Base-by-base conservation (phyloP, 2,113 vertebrate species). In the Phyllopteryx taeniolatus region DNA sequence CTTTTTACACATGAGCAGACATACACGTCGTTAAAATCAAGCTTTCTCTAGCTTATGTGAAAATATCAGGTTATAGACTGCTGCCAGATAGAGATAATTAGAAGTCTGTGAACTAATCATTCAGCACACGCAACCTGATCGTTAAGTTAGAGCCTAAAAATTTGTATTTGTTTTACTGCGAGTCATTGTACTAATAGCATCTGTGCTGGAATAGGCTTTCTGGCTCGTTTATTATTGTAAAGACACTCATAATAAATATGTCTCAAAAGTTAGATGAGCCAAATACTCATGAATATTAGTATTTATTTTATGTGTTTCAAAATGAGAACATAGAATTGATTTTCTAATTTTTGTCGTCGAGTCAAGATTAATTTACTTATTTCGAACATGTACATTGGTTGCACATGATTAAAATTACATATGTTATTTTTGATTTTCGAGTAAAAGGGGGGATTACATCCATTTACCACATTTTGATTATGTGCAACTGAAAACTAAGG, bases 91-190 rank as follows among this genome's bases (percentile, higher is more conserved):
- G 79, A 71, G 71, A 84, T 84, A 81, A 84, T 89, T 14, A 53
- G 80, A 83, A 77, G 73, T 79, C 67, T 54, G 59, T 59, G 49
- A 79, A 69, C 56, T 74, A 78, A 78, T 85, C 73, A 73, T 67
- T 86, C 78, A 78, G 51, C 74, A 62, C 51, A 53, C 76, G 76
- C 46, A 51, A 13, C 12, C 69, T 68, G 72, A 57, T 77, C 84
- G 87, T 87, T 91, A 85, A 91, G 84, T 84, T 76, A 86, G 76
- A 79, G 76, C 68, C 84, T 85, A 81, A 85, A 85, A 83, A 78
- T 83, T 73, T 8, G 51, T 75, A 73, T 82, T 86, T 81, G 72
- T 82, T 88, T 80, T 73, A 63, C 73, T 67, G 49, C 83, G 78
- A 83, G 78, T 87, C 81, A 79, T 83, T 72, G 59, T 70, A 56